Evolutionary conservation across 1,140 invertebrate species (phyloP), one percentile per base, ranked within the genome.

Genomic region (Drosophila ananassae): DNA sequence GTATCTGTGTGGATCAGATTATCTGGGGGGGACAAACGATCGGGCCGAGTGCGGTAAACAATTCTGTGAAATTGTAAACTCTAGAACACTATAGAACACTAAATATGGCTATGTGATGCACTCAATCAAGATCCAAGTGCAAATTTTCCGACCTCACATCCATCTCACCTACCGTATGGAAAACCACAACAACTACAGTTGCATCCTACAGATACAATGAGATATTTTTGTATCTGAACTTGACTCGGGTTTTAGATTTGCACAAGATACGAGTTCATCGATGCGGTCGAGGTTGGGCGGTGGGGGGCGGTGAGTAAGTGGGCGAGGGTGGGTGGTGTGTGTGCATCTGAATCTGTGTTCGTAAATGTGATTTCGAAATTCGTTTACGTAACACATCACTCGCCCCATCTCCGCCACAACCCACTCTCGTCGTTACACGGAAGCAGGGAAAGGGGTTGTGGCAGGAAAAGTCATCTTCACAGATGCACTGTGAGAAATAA

Each of bases 51-150:
- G 72, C 60, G 72, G 62, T 60, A 44, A 60, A 72, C 77, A 80
- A 56, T 73, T 61, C 57, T 79, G 77, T 73, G 80, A 85, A 83
- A 83, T 85, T 68, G 44, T 60, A 85, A 68, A 85, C 73, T 63
- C 34, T 52, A 61, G 32, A 21, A n/a, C 71, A 52, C 22, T 46
- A 61, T 52, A 61, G 32, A 21, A n/a, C 71, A 52, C 22, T 46
- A 61, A 66, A 55, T 37, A 54, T 57, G 48, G 48, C 59, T 67
- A 46, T 77, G 47, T 37, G 32, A 46, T 62, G 67, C 67, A 84
- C 72, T 68, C 76, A 79, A 79, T 79, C 77, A 79, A 79, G 69
- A 79, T 73, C 68, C 62, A 55, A 61, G 52, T 56, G 68, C 69
- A 44, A 37, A 67, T 55, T 53, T 67, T 28, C 47, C 63, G 13